These are phyloP conservation scores for Mallotus villosus DNA, from an alignment of 2,797 vertebrate genomes.

Conservation along the genomic window DNA sequence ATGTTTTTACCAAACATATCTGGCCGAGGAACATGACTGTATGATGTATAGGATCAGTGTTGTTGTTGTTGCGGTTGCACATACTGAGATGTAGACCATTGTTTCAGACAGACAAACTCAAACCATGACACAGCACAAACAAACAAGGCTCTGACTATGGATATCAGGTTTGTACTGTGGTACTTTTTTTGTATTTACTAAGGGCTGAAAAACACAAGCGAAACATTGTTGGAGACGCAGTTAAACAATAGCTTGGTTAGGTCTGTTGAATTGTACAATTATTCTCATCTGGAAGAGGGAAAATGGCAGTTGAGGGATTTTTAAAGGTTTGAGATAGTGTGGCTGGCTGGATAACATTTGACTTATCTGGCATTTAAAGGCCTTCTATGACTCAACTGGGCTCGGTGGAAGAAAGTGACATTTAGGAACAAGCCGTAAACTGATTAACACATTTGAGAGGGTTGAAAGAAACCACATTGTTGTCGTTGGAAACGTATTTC, in stretches of 20 bases:
- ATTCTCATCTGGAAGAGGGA: constrained; percentile 16
- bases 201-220: constrained; percentile 38
- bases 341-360: constrained; percentile 1
- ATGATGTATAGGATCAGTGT: constrained; percentile 61
- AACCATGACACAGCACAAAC: constrained; percentile 55
- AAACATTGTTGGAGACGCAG: constrained; percentile 38
- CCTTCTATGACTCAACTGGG: constrained; percentile 10
- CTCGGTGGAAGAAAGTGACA: constrained; percentile 23
- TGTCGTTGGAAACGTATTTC: too few relatives aligned
- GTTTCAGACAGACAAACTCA: constrained; percentile 61
- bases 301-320: neutral
- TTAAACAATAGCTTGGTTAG: constrained; percentile 36
- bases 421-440: constrained; percentile 24
- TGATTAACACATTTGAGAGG: constrained; percentile 34
- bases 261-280: constrained; percentile 18
- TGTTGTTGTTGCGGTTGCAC: constrained; percentile 60
- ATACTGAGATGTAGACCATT: constrained; percentile 57
- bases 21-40: constrained; percentile 23
- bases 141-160: constrained; percentile 53
- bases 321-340: constrained; percentile 3
- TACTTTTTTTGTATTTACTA: constrained; percentile 16
- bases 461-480: neutral
- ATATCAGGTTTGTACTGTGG: constrained; percentile 46
- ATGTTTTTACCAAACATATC: constrained; percentile 56
- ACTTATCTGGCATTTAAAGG: constrained; percentile 24